Evolutionary conservation across 2,888 invertebrate genomes (phyloP).

Genomic region (Drosophila phalerata): DNA sequence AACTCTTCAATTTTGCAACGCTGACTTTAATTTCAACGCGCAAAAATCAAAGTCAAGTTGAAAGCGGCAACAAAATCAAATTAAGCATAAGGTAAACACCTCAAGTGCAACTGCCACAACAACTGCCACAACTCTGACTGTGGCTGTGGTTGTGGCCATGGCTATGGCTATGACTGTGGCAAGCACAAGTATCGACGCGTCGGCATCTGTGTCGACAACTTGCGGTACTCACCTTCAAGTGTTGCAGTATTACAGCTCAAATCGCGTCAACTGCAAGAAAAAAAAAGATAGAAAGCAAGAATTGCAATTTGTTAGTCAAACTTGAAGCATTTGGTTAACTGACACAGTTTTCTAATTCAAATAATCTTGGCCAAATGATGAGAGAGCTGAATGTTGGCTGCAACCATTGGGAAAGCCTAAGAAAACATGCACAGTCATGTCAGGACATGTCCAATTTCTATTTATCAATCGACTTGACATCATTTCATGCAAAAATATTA

Average conservation of each 20-base stretch:
- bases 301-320: slow-evolving; percentile 34
- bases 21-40: slow-evolving; percentile 1
- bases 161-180: slow-evolving; percentile 1
- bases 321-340: slow-evolving; percentile 7
- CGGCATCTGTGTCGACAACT: slow-evolving; percentile 4
- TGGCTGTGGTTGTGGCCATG: neutral
- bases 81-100: slow-evolving; percentile 12
- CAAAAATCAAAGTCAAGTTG: slow-evolving; percentile 23
- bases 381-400: neutral
- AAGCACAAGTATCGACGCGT: slow-evolving; percentile 1
- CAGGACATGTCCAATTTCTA: slow-evolving; percentile 19
- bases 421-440: slow-evolving; percentile 18
- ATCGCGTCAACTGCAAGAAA: slow-evolving; percentile 38
- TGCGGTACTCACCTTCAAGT: slow-evolving; percentile 47
- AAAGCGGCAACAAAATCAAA: slow-evolving; percentile 1
- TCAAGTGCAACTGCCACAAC: slow-evolving; percentile 16
- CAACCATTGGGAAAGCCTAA: neutral
- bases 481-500: slow-evolving; percentile 3
- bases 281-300: slow-evolving; percentile 10
- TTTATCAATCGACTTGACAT: slow-evolving; percentile 19
- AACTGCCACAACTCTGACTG: neutral
- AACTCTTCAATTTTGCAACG: neutral
- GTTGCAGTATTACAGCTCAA: slow-evolving; percentile 26
- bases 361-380: slow-evolving; percentile 10
- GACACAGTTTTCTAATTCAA: slow-evolving; percentile 23